Evolutionary conservation across 2,888 invertebrate species (phyloP).

Genomic region (Euphydryas editha): DNA sequence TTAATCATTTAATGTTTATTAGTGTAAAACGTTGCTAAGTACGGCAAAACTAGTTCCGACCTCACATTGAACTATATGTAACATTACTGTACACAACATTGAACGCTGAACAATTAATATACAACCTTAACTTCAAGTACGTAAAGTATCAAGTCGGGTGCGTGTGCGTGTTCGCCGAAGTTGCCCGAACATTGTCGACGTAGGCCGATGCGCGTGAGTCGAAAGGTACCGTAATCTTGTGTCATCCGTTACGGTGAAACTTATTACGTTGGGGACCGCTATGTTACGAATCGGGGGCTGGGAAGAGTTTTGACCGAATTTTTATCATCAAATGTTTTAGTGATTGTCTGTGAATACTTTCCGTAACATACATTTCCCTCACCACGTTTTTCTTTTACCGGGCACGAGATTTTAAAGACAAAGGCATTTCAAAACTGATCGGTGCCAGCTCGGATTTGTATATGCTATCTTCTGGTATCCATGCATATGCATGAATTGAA

Average conservation of each 20-base stretch:
- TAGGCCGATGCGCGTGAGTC: slow-evolving; percentile 63
- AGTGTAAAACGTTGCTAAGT: slow-evolving; percentile 23
- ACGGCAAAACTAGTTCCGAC: slow-evolving; percentile 32
- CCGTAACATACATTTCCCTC: no score
- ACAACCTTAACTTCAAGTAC: not conserved
- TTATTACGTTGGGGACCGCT: slow-evolving; percentile 76
- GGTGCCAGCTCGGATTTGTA: no score
- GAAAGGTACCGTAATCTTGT: slow-evolving; percentile 81
- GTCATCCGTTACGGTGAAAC: slow-evolving; percentile 81
- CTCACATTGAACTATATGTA: slow-evolving; percentile 33
- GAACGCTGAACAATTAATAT: not conserved
- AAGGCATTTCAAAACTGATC: no score
- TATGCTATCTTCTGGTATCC: no score
- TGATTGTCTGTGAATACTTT: no score
- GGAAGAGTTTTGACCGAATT: slow-evolving; percentile 23
- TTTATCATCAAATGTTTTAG: not conserved
- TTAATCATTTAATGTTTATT: slow-evolving; percentile 11
- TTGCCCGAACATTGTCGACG: slow-evolving; percentile 52
- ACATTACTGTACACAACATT: slow-evolving; percentile 29
- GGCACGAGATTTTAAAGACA: no score
- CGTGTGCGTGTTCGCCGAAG: slow-evolving; percentile 50
- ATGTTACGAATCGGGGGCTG: slow-evolving; percentile 55
- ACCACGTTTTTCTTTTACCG: no score
- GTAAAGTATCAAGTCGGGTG: not conserved
- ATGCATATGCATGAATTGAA: no score